A percentile compares a stretch with the other conserved stretches of the same genome.
Evolutionary conservation across 2,113 vertebrate genomes (phyloP).

Genomic region (Aramus guarauna): DNA sequence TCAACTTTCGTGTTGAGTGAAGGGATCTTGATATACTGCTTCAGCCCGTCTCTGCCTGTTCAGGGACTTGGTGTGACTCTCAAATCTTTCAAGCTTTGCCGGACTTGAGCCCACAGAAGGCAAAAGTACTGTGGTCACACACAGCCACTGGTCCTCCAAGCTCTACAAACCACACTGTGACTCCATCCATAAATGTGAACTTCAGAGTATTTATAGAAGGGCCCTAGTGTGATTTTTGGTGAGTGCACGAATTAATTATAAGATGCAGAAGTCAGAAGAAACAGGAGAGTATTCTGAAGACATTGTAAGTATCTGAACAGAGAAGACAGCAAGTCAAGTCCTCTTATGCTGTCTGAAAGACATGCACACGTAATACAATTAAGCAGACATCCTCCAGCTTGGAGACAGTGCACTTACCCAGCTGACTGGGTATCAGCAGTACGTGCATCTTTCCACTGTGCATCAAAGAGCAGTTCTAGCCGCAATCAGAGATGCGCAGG

Average conservation of each 20-base stretch:
- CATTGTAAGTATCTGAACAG: not conserved
- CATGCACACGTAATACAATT: not conserved
- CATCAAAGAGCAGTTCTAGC: not conserved
- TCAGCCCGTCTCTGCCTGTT: not conserved
- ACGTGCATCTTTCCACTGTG: not conserved
- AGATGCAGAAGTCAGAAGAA: not conserved
- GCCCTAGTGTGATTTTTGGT: not conserved
- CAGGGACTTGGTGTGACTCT: too few species aligned
- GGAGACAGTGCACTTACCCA: not conserved
- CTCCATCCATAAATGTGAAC: not conserved
- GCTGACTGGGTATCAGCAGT: not conserved
- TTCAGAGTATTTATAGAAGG: not conserved
- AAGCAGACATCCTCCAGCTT: not conserved
- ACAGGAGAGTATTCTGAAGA: not conserved
- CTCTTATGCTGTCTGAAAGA: not conserved
- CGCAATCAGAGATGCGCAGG: fast-evolving
- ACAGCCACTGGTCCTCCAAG: not conserved
- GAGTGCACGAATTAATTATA: not conserved
- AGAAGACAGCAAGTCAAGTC: not conserved
- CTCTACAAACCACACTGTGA: not conserved
- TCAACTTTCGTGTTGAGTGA: not conserved
- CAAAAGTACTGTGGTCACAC: not conserved
- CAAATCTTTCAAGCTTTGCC: not conserved
- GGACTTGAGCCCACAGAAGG: not conserved
- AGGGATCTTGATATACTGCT: not conserved